A percentile compares a stretch with the other conserved stretches of the same genome.
Conservation (phyloP, 2,113 vertebrate genomes). For the Aspiorhynchus laticeps region DNA sequence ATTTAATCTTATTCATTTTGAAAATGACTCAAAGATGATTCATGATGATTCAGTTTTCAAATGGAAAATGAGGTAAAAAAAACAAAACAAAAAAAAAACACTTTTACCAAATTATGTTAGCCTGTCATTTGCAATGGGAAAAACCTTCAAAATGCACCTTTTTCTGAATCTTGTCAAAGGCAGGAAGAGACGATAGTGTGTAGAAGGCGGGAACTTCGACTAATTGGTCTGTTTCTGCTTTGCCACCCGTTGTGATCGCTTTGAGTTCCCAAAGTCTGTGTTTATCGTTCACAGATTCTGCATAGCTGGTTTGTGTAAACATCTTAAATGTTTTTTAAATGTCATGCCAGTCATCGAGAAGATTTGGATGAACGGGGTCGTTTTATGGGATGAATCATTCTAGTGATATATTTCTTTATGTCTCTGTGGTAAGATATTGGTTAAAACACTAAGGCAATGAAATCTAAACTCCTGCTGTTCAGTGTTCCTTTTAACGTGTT, state of each 20-base stretch:
- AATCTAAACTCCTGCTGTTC: no score
- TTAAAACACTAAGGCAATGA: no score
- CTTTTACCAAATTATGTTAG: no score
- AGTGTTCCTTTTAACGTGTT: no score
- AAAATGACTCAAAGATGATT: background rate
- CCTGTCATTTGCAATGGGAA: background rate
- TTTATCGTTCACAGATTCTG: constrained; percentile 37
- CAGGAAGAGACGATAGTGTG: background rate
- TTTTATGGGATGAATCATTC: no score
- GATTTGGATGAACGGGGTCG: no score
- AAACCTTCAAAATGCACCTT: background rate
- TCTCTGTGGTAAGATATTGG: no score
- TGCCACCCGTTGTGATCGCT: constrained; percentile 13
- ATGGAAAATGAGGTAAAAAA: background rate
- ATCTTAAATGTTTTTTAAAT: constrained; percentile 28
- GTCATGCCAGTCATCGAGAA: background rate
- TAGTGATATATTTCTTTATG: no score
- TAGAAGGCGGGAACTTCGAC: background rate
- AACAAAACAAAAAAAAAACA: no score
- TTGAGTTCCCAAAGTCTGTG: background rate
- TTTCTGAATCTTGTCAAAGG: background rate
- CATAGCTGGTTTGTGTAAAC: constrained; percentile 42
- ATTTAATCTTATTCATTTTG: background rate
- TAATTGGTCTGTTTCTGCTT: constrained; percentile 29
- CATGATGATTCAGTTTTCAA: background rate